phyloP scores from a whole-genome alignment of 1,140 invertebrate genomes.

The Ericerus pela region DNA sequence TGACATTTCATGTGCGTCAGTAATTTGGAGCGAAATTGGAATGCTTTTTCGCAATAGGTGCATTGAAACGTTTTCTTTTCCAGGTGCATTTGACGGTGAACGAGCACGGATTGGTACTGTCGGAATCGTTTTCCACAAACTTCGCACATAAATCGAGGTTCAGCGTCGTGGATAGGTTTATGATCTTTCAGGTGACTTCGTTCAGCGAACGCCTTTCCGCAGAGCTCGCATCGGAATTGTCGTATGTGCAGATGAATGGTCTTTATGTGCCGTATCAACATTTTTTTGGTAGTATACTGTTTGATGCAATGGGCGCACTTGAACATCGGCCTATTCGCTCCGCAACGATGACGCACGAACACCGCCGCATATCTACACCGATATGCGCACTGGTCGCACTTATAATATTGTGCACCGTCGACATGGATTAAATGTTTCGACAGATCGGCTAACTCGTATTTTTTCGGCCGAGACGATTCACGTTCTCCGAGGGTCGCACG shows the following conservation, averaged over 20 bases:
- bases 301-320: not conserved
- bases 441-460: too few relatives aligned
- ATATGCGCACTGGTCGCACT: not conserved
- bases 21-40: not conserved
- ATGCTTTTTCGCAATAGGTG: not conserved
- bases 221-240: not conserved
- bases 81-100: not conserved
- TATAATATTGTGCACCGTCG: not conserved
- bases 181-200: not conserved
- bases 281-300: not conserved
- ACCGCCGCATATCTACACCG: not conserved
- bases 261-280: not conserved
- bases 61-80: not conserved
- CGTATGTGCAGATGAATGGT: not conserved
- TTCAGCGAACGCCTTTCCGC: not conserved
- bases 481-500: too few relatives aligned
- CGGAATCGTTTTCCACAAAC: not conserved
- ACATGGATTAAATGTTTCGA: not conserved
- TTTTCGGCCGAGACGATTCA: too few relatives aligned
- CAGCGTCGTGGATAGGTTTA: not conserved
- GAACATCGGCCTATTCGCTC: not conserved
- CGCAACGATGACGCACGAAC: not conserved
- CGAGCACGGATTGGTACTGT: not conserved
- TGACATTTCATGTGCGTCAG: not conserved
- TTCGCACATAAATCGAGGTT: not conserved